These are phyloP conservation scores for Neoarius graeffei DNA, from an alignment of 2,113 vertebrate species.

Conservation along the genomic window DNA sequence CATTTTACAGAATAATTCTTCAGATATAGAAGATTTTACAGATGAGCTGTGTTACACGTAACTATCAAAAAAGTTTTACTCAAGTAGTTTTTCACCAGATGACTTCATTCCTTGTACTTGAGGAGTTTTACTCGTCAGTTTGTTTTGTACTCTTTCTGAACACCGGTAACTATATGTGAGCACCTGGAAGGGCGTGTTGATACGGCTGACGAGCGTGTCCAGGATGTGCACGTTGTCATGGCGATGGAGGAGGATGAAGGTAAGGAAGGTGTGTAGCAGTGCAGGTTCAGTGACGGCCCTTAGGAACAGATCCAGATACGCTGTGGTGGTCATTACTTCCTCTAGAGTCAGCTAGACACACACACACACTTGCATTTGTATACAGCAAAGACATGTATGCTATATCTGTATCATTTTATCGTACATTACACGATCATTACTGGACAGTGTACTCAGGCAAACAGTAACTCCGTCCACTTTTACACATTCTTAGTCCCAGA, in stretches of 20 bases:
- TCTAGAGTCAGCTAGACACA: slow-evolving; percentile 85
- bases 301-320: slow-evolving; percentile 92
- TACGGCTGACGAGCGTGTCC: slow-evolving; percentile 91
- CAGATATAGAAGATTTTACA: no score
- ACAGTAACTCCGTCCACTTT: not conserved
- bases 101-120: not conserved
- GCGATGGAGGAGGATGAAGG: slow-evolving; percentile 88
- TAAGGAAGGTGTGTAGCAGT: slow-evolving; percentile 91
- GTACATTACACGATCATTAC: not conserved
- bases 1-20: not conserved
- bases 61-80: no score
- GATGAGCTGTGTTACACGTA: no score
- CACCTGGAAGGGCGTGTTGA: slow-evolving; percentile 97
- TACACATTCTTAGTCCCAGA: not conserved
- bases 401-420: no score
- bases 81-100: no score
- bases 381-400: no score
- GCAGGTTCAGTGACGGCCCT: slow-evolving; percentile 87
- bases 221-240: slow-evolving; percentile 91
- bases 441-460: not conserved
- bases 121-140: not conserved
- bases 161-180: not conserved
- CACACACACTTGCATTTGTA: not conserved
- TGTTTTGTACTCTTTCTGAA: not conserved
- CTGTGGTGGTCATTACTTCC: slow-evolving; percentile 96